A percentile compares a stretch with the other conserved stretches of the same genome.
Conservation (phyloP, 2,888 invertebrate species). For the Caenorhabditis wallacei region DNA sequence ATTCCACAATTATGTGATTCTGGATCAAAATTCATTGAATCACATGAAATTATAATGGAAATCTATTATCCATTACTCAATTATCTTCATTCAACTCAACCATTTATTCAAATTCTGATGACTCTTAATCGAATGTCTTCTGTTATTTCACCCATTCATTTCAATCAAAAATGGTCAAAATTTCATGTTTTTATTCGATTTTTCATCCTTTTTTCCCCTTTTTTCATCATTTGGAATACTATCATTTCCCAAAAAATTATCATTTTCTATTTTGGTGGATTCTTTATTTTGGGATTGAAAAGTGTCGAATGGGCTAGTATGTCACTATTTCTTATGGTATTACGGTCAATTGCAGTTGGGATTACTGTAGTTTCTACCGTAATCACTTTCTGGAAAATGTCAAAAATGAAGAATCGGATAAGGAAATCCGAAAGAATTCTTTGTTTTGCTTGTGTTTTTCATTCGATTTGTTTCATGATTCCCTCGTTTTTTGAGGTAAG, state of each 20-base stretch:
- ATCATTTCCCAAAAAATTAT: constrained; percentile 42
- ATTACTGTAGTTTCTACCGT: constrained; percentile 43
- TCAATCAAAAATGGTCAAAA: constrained; percentile 23
- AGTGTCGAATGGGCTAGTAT: constrained; percentile 47
- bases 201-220: constrained; percentile 26
- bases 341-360: constrained; percentile 26
- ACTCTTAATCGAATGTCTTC: constrained; percentile 49
- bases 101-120: constrained; percentile 55
- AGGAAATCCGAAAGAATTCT: constrained; percentile 39
- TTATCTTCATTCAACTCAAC: constrained; percentile 49
- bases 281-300: constrained; percentile 35
- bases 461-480: constrained; percentile 49
- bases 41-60: constrained; percentile 34
- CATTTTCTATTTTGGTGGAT: constrained; percentile 48
- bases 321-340: constrained; percentile 23
- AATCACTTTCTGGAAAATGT: constrained; percentile 49
- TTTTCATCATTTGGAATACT: constrained; percentile 53
- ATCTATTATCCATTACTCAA: constrained; percentile 52
- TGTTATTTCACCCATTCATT: constrained; percentile 38
- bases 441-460: constrained; percentile 42
- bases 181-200: neutral
- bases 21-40: constrained; percentile 18
- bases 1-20: constrained; percentile 36
- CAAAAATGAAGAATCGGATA: constrained; percentile 44
- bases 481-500: constrained; percentile 47